phyloP scores from a whole-genome alignment of 2,888 invertebrate species.

The Crematogaster levior region DNA sequence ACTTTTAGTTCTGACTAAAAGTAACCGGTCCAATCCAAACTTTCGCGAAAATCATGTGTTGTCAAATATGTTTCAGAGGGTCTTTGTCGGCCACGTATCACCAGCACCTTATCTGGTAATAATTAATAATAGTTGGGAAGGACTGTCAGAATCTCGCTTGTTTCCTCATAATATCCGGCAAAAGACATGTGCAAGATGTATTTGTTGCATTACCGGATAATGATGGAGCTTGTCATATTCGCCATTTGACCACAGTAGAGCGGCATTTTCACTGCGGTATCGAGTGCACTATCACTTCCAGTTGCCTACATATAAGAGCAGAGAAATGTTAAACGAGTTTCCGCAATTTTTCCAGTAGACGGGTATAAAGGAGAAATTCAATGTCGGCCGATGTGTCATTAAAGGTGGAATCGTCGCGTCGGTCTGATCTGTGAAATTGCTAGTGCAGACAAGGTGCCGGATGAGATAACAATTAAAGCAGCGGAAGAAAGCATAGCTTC shows the following conservation, averaged over 20 bases:
- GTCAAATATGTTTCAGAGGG: not conserved
- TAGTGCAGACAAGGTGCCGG: slow-evolving; percentile 36
- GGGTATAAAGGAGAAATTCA: slow-evolving; percentile 85
- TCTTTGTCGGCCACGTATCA: not conserved
- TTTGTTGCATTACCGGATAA: slow-evolving; percentile 29
- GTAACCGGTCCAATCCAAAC: not conserved
- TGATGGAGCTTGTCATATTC: not conserved
- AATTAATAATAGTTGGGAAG: not conserved
- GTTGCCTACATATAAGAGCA: slow-evolving; percentile 73
- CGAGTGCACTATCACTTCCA: slow-evolving; percentile 50
- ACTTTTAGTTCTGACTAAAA: too few species aligned
- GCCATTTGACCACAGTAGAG: slow-evolving; percentile 42
- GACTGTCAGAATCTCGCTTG: not conserved
- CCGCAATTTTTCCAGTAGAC: slow-evolving; percentile 79
- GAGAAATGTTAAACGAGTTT: slow-evolving; percentile 85
- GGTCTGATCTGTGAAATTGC: slow-evolving; percentile 64
- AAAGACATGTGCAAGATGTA: slow-evolving; percentile 3
- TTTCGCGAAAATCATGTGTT: slow-evolving; percentile 34
- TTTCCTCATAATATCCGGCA: slow-evolving; percentile 19
- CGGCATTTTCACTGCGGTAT: slow-evolving; percentile 62
- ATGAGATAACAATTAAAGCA: slow-evolving; percentile 60
- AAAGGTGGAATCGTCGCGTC: slow-evolving; percentile 73
- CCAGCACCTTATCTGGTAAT: not conserved
- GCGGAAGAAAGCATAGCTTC: slow-evolving; percentile 33
- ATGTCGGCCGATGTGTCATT: slow-evolving; percentile 82